Percentiles rank a stretch among this genome's conserved stretches.
These are phyloP conservation scores for Contarinia nasturtii DNA, from an alignment of 1,140 invertebrate species.

Conservation along the genomic window DNA sequence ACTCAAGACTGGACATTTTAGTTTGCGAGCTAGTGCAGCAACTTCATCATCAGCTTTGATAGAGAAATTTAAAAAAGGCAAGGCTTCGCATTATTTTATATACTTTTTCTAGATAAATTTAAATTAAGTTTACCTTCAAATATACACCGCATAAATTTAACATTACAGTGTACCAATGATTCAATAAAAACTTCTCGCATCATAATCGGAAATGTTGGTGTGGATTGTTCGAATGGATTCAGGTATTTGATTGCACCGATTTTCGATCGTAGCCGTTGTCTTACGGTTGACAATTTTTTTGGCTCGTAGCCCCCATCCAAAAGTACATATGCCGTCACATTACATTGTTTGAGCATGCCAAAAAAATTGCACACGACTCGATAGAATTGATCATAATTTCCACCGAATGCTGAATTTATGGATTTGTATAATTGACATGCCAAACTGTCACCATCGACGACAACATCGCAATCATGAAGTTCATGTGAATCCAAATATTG, in stretches of 20 bases:
- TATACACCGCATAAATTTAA: constrained; percentile 47
- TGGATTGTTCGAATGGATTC: constrained; percentile 24
- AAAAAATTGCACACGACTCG: constrained; percentile 46
- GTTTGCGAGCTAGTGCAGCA: constrained; percentile 48
- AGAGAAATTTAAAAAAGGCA: no score
- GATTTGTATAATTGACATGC: constrained; percentile 51
- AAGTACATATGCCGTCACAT: constrained; percentile 54
- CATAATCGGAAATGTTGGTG: constrained; percentile 47
- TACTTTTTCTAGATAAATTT: no score
- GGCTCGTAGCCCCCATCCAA: constrained; percentile 66
- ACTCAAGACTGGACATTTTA: constrained; percentile 68
- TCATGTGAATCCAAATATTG: constrained; percentile 38
- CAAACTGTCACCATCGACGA: constrained; percentile 70
- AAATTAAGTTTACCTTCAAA: no score
- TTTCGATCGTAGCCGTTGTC: constrained; percentile 38
- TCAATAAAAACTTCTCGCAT: constrained; percentile 50
- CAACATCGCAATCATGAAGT: constrained; percentile 46
- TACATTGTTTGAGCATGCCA: constrained; percentile 44
- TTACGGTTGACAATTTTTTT: constrained; percentile 52
- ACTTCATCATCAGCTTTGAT: constrained; percentile 73
- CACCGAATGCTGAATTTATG: constrained; percentile 55
- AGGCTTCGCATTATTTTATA: no score
- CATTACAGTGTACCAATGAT: constrained; percentile 36
- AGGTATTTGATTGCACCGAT: constrained; percentile 30
- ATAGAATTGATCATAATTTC: constrained; percentile 66